phyloP scores from a whole-genome alignment of 2,113 vertebrate species.

The Piprites chloris region DNA sequence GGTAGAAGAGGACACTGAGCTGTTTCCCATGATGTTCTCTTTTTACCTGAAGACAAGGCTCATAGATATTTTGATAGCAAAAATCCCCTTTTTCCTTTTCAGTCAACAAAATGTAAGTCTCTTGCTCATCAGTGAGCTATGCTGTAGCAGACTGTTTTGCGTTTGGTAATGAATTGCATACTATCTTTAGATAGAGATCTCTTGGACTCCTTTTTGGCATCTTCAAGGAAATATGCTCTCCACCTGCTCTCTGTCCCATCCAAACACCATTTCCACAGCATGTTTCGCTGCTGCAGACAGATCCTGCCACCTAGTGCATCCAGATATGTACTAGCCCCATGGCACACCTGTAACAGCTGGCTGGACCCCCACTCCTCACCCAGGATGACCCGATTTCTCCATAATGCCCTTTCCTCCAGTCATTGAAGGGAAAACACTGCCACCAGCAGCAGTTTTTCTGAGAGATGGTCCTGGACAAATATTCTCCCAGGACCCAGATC shows the following conservation, averaged over 20 bases:
- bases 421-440: background rate
- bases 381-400: background rate
- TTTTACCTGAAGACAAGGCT: background rate
- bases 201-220: slow-evolving; percentile 12
- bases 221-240: background rate
- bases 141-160: slow-evolving; percentile 23
- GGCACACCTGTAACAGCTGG: background rate
- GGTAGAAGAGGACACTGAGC: background rate
- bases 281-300: background rate
- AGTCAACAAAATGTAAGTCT: background rate
- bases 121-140: slow-evolving; percentile 14
- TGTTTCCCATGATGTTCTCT: background rate
- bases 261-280: background rate
- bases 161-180: slow-evolving; percentile 58
- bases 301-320: slow-evolving; percentile 63
- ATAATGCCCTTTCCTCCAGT: background rate
- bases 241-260: slow-evolving; percentile 23
- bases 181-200: slow-evolving; percentile 48
- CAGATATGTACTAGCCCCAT: background rate
- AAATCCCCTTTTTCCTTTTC: background rate
- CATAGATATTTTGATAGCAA: background rate
- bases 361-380: background rate
- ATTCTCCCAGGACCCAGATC: background rate
- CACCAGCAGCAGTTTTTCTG: background rate
- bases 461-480: background rate